Evolutionary conservation across 2,797 vertebrate species (phyloP).

Genomic region (Trichosurus vulpecula): DNA sequence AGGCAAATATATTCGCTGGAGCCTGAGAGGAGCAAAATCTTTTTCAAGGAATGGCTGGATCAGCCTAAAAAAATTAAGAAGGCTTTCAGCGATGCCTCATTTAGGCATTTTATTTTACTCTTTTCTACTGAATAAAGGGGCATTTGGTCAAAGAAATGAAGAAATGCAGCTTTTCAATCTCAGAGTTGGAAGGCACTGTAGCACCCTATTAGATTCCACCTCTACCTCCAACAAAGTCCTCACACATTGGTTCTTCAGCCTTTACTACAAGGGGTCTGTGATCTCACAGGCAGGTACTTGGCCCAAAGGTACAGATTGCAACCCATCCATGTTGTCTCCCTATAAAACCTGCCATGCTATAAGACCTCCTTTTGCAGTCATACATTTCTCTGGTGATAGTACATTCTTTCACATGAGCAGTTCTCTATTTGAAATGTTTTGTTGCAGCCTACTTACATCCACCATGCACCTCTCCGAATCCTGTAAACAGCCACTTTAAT

Average conservation of each 20-base stretch:
- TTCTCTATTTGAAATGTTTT: neutral
- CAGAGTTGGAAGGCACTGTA: neutral
- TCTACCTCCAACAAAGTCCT: neutral
- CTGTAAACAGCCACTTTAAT: neutral
- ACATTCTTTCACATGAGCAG: neutral
- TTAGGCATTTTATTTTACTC: slow-evolving; percentile 42
- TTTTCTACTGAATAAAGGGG: slow-evolving; percentile 32
- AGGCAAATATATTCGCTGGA: neutral
- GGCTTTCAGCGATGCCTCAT: slow-evolving; percentile 34
- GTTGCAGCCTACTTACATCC: neutral
- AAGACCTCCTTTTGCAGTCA: neutral
- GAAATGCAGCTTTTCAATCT: slow-evolving; percentile 57
- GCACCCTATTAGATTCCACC: neutral
- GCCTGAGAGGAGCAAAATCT: slow-evolving; percentile 49
- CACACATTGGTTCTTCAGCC: neutral
- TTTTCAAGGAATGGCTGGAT: slow-evolving; percentile 32
- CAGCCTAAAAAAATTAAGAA: slow-evolving; percentile 32
- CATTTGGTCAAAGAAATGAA: slow-evolving; percentile 55
- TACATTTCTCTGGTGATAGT: neutral
- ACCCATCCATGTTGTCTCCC: neutral
- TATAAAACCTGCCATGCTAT: neutral
- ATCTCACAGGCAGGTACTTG: neutral
- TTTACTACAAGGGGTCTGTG: neutral
- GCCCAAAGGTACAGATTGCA: neutral
- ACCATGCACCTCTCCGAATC: neutral